Percentiles rank a stretch among this genome's conserved stretches.
These are phyloP conservation scores for Apis dorsata DNA, from an alignment of 1,140 invertebrate species.

Conservation along the genomic window DNA sequence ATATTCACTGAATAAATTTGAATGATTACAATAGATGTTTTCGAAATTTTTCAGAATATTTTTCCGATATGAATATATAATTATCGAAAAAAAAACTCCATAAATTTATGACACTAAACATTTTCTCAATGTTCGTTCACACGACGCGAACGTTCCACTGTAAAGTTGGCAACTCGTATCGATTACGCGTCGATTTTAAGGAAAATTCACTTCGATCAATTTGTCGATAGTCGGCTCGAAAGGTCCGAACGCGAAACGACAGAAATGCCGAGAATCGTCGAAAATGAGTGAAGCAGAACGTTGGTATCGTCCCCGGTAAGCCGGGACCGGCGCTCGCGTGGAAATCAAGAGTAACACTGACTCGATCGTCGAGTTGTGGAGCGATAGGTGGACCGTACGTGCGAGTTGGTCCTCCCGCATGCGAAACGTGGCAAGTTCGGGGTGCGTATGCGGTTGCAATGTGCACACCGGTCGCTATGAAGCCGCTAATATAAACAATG, in stretches of 20 bases:
- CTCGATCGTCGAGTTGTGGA: conserved; percentile 48
- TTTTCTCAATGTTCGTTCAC: conserved; percentile 4
- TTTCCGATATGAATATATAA: neutral
- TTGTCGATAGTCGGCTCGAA: neutral
- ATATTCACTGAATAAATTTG: neutral
- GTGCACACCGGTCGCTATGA: neutral
- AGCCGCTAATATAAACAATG: neutral
- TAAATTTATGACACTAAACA: conserved; percentile 16
- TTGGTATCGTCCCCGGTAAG: conserved; percentile 43
- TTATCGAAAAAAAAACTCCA: conserved; percentile 16
- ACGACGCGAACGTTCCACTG: neutral
- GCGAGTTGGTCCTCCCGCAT: conserved; percentile 55
- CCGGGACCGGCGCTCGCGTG: conserved; percentile 51
- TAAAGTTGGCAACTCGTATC: neutral
- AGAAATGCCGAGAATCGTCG: neutral
- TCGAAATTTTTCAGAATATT: neutral
- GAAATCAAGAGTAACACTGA: conserved; percentile 63
- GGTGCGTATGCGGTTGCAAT: conserved; percentile 22
- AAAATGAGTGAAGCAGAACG: conserved; percentile 29
- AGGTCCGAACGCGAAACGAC: neutral
- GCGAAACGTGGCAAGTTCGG: conserved; percentile 44
- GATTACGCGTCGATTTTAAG: neutral
- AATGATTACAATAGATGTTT: neutral
- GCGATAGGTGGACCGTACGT: conserved; percentile 52
- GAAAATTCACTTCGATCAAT: neutral